Evolutionary conservation across 2,888 invertebrate species (phyloP).

Genomic region (Nasonovia ribisnigri): DNA sequence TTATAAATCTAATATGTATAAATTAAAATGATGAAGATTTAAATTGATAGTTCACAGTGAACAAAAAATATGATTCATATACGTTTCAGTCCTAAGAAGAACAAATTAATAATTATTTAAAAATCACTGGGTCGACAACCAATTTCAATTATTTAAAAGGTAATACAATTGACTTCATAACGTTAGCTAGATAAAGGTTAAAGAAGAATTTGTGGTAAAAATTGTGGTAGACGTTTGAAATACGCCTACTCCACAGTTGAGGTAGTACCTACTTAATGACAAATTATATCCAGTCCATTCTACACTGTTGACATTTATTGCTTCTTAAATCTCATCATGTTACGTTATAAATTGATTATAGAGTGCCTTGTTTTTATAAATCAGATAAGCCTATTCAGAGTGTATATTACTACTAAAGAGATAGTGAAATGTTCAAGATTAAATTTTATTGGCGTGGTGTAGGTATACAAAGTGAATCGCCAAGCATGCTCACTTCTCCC

Average conservation of each 20-base stretch:
- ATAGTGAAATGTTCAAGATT: background rate
- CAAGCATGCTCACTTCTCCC: too few relatives aligned
- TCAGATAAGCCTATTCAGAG: background rate
- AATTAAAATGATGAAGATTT: background rate
- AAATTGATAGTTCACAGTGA: too few relatives aligned
- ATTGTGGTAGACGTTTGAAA: background rate
- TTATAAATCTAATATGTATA: background rate
- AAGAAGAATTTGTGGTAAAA: slow-evolving; percentile 29
- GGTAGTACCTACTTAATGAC: background rate
- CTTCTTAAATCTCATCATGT: background rate
- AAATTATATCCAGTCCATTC: background rate
- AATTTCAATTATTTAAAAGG: slow-evolving; percentile 21
- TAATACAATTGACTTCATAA: background rate
- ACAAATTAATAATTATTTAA: background rate
- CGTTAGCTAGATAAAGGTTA: background rate
- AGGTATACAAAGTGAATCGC: too few relatives aligned
- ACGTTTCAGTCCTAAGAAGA: background rate
- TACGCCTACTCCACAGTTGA: background rate
- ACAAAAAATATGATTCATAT: background rate
- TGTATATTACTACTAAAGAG: background rate
- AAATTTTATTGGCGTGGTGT: background rate
- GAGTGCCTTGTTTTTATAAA: background rate
- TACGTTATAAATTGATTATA: background rate
- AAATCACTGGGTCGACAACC: background rate
- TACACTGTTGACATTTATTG: background rate